Conservation (phyloP, 2,113 vertebrate genomes). For the Lepus europaeus region DNA sequence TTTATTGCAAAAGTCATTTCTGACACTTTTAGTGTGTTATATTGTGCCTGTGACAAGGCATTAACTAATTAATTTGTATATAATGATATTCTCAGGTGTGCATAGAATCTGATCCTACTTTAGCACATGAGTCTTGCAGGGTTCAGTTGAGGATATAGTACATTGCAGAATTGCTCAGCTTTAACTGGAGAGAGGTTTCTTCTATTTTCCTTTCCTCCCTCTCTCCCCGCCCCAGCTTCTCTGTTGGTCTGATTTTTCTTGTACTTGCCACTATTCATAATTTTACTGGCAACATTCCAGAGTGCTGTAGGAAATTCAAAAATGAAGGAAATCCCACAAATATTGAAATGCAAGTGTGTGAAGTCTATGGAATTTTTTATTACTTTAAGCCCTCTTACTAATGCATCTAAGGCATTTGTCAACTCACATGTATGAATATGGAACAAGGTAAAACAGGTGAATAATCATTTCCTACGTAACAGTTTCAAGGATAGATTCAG, state of each 20-base stretch:
- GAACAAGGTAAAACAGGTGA: constrained; percentile 19
- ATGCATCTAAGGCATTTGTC: neutral
- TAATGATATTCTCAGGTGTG: neutral
- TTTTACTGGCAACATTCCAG: constrained; percentile 17
- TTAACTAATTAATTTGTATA: neutral
- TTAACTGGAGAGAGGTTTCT: neutral
- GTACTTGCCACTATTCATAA: neutral
- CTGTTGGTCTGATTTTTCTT: neutral
- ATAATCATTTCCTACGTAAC: constrained; percentile 41
- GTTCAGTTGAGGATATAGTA: neutral
- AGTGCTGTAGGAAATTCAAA: constrained; percentile 20
- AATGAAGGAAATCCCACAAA: constrained; percentile 48
- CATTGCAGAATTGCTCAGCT: neutral
- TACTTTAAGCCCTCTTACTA: constrained; percentile 9
- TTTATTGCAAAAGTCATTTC: neutral
- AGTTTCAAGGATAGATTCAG: neutral
- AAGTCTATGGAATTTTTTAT: constrained; percentile 29
- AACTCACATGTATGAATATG: neutral
- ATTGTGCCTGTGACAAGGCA: neutral
- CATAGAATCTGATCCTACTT: neutral
- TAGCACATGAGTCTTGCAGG: neutral
- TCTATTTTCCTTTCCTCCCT: neutral
- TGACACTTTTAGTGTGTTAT: neutral
- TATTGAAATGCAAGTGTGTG: constrained; percentile 52
- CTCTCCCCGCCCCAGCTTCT: neutral